Percentiles rank a stretch among this genome's conserved stretches.
phyloP scores from a whole-genome alignment of 1,140 invertebrate species.

The Meteorus sp. region DNA sequence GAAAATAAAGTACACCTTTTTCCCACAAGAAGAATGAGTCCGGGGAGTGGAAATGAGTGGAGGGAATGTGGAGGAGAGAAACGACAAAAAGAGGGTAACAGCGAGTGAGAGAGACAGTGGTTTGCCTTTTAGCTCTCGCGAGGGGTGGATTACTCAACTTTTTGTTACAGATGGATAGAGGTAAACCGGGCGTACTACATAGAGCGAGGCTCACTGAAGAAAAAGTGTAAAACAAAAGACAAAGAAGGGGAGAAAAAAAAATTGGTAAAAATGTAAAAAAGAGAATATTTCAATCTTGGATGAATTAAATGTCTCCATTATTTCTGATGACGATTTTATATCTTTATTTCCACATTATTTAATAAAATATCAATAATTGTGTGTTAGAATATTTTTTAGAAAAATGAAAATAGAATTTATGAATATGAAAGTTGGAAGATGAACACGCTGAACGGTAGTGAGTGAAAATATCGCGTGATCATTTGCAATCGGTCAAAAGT shows the following conservation, averaged over 20 bases:
- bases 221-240: neutral
- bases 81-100: no score
- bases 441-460: neutral
- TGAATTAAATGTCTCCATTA: no score
- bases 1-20: conserved; percentile 15
- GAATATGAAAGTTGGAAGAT: neutral
- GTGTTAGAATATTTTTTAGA: no score
- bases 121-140: conserved; percentile 18
- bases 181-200: conserved; percentile 10
- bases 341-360: no score
- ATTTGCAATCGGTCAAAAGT: conserved; percentile 25
- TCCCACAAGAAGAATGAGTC: conserved; percentile 16
- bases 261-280: no score
- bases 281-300: no score
- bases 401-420: no score
- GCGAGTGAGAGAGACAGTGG: no score
- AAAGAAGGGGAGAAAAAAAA: no score
- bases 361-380: no score
- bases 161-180: conserved; percentile 4
- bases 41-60: conserved; percentile 16
- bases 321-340: no score
- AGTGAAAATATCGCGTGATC: conserved; percentile 27
- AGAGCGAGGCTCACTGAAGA: neutral
- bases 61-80: neutral
- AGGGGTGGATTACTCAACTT: conserved; percentile 6